A percentile compares a stretch with the other conserved stretches of the same genome.
phyloP scores from a whole-genome alignment of 1,140 invertebrate genomes.

The Drosophila lini region DNA sequence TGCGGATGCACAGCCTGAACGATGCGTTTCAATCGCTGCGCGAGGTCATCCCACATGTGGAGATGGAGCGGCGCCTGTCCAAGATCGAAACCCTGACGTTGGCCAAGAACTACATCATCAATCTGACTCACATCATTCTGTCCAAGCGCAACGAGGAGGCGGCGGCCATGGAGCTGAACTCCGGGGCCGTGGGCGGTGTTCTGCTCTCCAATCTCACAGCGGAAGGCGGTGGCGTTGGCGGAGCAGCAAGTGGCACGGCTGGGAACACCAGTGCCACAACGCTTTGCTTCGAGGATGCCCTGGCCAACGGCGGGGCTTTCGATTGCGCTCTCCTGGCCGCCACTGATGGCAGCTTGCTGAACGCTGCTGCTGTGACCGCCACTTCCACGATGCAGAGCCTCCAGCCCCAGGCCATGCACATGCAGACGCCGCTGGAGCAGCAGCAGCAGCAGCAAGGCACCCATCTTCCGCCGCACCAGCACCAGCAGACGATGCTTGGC shows the following conservation, averaged over 20 bases:
- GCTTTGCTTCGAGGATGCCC: constrained; percentile 64
- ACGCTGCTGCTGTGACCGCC: constrained; percentile 44
- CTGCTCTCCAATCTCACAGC: constrained; percentile 55
- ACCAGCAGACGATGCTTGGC: constrained; percentile 61
- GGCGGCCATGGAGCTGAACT: constrained; percentile 76
- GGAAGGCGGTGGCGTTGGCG: constrained; percentile 18
- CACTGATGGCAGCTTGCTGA: constrained; percentile 58
- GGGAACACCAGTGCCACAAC: constrained; percentile 21
- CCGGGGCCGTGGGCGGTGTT: constrained; percentile 65
- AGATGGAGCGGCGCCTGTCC: constrained; percentile 92
- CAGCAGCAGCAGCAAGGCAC: constrained; percentile 23
- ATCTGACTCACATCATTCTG: constrained; percentile 93
- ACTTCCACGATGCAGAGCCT: constrained; percentile 53
- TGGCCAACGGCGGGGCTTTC: constrained; percentile 54
- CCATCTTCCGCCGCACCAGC: constrained; percentile 18
- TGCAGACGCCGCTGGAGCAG: constrained; percentile 54
- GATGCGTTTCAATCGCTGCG: constrained; percentile 93
- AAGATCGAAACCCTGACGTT: constrained; percentile 95
- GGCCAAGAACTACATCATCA: constrained; percentile 96
- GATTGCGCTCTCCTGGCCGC: constrained; percentile 74
- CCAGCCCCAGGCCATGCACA: constrained; percentile 64
- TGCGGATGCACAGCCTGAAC: constrained; percentile 95
- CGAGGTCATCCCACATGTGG: constrained; percentile 94
- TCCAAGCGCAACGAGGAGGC: constrained; percentile 84
- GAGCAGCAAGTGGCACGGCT: constrained; percentile 10